A percentile compares a stretch with the other conserved stretches of the same genome.
phyloP scores from a whole-genome alignment of 2,113 vertebrate genomes.

The Pterocles orientalis region DNA sequence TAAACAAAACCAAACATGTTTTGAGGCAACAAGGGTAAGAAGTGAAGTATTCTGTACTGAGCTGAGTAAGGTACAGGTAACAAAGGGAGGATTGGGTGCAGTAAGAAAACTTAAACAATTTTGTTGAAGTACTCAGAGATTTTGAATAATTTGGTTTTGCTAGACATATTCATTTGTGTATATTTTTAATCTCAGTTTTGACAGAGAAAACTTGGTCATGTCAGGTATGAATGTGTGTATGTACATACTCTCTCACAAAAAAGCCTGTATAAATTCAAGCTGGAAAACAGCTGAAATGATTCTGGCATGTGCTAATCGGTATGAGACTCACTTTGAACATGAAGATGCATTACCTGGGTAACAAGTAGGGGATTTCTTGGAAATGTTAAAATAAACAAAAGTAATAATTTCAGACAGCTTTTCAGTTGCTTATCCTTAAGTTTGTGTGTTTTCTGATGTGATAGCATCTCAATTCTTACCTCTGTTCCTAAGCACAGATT shows the following conservation, averaged over 20 bases:
- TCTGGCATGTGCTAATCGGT: neutral
- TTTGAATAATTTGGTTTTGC: neutral
- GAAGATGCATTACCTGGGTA: neutral
- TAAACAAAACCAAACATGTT: neutral
- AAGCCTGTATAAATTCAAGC: neutral
- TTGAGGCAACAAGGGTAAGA: neutral
- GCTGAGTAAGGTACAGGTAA: neutral
- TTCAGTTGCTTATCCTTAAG: neutral
- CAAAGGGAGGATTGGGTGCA: neutral
- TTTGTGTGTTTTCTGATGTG: neutral
- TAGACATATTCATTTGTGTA: neutral
- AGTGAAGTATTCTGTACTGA: neutral
- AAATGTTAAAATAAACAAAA: neutral
- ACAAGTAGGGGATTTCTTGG: neutral
- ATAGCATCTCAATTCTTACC: neutral
- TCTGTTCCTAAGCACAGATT: neutral
- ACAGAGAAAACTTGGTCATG: neutral
- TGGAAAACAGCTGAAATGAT: neutral
- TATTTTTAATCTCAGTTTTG: neutral
- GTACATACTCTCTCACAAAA: neutral
- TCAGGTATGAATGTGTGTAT: neutral
- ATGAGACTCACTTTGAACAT: neutral
- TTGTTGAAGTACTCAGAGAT: neutral
- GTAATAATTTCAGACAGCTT: neutral
- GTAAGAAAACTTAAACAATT: neutral